These are phyloP conservation scores for Paramisgurnus dabryanus DNA, from an alignment of 2,113 vertebrate species.

Conservation along the genomic window DNA sequence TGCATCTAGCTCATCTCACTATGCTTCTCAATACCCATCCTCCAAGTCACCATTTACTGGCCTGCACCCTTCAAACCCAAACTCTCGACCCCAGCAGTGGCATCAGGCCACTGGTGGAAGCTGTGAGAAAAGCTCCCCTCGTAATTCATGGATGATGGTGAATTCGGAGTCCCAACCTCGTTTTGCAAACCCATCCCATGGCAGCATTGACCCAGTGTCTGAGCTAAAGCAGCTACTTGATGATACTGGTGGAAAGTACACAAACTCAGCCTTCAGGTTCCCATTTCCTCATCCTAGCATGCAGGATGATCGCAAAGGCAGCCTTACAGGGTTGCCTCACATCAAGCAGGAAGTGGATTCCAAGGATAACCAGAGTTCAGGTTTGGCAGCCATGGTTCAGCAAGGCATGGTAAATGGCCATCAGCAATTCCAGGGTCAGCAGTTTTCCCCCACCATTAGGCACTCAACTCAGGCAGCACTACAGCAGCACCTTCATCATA, in stretches of 20 bases:
- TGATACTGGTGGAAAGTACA: constrained; percentile 80
- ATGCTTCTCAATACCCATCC: constrained; percentile 63
- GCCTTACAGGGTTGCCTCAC: constrained; percentile 54
- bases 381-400: constrained; percentile 64
- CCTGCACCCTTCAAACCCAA: constrained; percentile 61
- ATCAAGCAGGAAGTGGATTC: constrained; percentile 76
- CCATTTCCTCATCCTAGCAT: constrained; percentile 69
- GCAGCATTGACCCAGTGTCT: constrained; percentile 85
- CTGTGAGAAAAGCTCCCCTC: constrained; percentile 62
- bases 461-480: constrained; percentile 90
- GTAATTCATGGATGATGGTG: constrained; percentile 67
- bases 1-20: constrained; percentile 33
- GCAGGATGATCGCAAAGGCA: constrained; percentile 65
- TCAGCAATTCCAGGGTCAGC: constrained; percentile 65
- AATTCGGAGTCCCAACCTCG: constrained; percentile 71
- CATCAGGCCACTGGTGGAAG: constrained; percentile 62
- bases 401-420: constrained; percentile 72
- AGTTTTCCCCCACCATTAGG: constrained; percentile 75
- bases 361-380: constrained; percentile 64
- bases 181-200: constrained; percentile 63
- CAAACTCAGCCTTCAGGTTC: constrained; percentile 80
- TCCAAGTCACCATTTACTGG: constrained; percentile 70
- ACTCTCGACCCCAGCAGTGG: constrained; percentile 65
- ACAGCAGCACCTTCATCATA: constrained; percentile 95
- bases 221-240: constrained; percentile 92